Evolutionary conservation across 2,888 invertebrate genomes (phyloP), one percentile per base, ranked within the genome.

Genomic region (Cephus pygmeus): DNA sequence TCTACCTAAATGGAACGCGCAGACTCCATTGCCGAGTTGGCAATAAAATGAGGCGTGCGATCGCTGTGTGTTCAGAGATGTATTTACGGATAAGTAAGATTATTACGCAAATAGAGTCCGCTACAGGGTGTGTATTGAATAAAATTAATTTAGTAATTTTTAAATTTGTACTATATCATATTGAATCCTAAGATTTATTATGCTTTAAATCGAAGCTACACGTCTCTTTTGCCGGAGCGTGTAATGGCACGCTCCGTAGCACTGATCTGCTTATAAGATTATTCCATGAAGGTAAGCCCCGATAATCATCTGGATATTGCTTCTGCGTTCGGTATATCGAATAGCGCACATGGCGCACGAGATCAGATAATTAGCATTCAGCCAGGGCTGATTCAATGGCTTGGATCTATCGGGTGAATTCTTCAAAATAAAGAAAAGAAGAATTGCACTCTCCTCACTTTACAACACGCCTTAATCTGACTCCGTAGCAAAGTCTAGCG

Each of bases 361-460:
- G 84, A 90, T 89, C 90, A 88, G 90, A 89, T 90, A 89, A 90
- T 90, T 90, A 89, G 89, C 88, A 88, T 90, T 88, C 88, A 87
- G 82, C 84, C 84, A 85, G 78, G 79, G 81, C 81, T 81, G 82
- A 79, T 77, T 80, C 78, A 84, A 84, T 82, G 81, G 83, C 79
- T 81, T 77, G 82, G 81, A 85, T 83, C 82, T 87, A 88, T 89
- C 88, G 81, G 82, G 82, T 85, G 83, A 83, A 88, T 88, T 87
- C 83, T 82, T 83, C 86, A 86, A 23, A 15, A 9, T 23, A 6
- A 9, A 9, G 2, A 9, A 23, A 23, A 56, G 6, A 56, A 56
- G 6, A 40, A 2, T 56, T 56, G 23, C 40, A 23, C 40, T 56
- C 23, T 56, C 23, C 56, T 56, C 23, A 9, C 23, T 9, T 23